Evolutionary conservation across 2,113 vertebrate genomes (phyloP).

Genomic region (Perca flavescens): DNA sequence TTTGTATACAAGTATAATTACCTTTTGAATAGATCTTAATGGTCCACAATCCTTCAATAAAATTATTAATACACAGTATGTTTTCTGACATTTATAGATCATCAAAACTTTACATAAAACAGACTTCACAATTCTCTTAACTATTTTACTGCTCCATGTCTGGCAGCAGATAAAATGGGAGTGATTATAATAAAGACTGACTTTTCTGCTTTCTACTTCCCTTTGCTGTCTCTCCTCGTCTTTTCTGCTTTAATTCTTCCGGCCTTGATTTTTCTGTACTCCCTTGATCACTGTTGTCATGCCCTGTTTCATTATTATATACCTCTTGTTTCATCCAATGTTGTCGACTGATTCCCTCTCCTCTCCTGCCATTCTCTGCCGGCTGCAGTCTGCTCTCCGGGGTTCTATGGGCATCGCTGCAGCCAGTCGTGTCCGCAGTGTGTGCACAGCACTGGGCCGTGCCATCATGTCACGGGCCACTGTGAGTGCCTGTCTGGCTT

Average conservation of each 20-base stretch:
- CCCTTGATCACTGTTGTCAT: slow-evolving; percentile 61
- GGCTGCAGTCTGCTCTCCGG: slow-evolving; percentile 91
- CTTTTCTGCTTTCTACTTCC: slow-evolving; percentile 46
- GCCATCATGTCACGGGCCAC: slow-evolving; percentile 93
- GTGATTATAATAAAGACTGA: slow-evolving; percentile 63
- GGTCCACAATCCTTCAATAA: slow-evolving; percentile 40
- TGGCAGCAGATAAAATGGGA: slow-evolving; percentile 52
- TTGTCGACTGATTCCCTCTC: slow-evolving; percentile 42
- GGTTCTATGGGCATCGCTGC: slow-evolving; percentile 94
- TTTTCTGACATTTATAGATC: slow-evolving; percentile 57
- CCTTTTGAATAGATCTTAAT: slow-evolving; percentile 14
- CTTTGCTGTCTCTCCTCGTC: slow-evolving; percentile 43
- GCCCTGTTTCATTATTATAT: slow-evolving; percentile 60
- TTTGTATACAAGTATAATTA: slow-evolving; percentile 36
- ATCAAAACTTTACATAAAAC: slow-evolving; percentile 54
- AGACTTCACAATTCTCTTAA: slow-evolving; percentile 52
- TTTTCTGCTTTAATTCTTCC: slow-evolving; percentile 54
- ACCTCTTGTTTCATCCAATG: slow-evolving; percentile 54
- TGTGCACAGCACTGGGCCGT: slow-evolving; percentile 93
- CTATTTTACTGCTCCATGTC: slow-evolving; percentile 51
- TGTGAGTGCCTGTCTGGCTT: slow-evolving; percentile 96
- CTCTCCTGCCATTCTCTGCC: slow-evolving; percentile 36
- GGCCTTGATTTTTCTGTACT: slow-evolving; percentile 52
- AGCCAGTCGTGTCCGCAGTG: slow-evolving; percentile 94
- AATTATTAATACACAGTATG: slow-evolving; percentile 42